These are phyloP conservation scores for Adelges cooleyi DNA, from an alignment of 1,140 invertebrate genomes.

Conservation along the genomic window DNA sequence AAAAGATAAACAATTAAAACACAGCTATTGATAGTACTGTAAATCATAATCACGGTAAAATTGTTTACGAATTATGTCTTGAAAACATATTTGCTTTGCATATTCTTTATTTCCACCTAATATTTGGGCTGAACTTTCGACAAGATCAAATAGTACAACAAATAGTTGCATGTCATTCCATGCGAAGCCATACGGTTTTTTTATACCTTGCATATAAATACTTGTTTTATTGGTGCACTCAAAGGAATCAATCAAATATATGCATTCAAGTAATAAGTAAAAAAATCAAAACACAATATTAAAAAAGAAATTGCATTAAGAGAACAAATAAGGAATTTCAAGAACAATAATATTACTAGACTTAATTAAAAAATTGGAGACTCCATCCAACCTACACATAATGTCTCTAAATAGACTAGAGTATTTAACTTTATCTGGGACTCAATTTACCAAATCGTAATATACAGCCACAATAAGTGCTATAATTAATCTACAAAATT, in stretches of 20 bases:
- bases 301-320: background rate
- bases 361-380: too few species aligned
- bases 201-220: background rate
- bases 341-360: background rate
- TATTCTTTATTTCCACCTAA: background rate
- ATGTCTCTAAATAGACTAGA: too few species aligned
- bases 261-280: background rate
- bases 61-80: background rate
- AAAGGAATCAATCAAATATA: background rate
- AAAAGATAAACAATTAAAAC: too few species aligned
- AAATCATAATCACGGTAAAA: too few species aligned
- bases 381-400: too few species aligned
- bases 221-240: background rate
- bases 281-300: background rate
- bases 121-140: background rate
- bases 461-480: too few species aligned
- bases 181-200: background rate
- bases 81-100: background rate
- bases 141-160: background rate
- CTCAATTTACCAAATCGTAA: too few species aligned
- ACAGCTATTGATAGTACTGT: too few species aligned
- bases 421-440: too few species aligned
- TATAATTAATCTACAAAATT: too few species aligned
- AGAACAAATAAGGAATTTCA: background rate
- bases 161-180: background rate